Evolutionary conservation across 2,113 vertebrate genomes (phyloP).

Genomic region (Apteryx mantelli): DNA sequence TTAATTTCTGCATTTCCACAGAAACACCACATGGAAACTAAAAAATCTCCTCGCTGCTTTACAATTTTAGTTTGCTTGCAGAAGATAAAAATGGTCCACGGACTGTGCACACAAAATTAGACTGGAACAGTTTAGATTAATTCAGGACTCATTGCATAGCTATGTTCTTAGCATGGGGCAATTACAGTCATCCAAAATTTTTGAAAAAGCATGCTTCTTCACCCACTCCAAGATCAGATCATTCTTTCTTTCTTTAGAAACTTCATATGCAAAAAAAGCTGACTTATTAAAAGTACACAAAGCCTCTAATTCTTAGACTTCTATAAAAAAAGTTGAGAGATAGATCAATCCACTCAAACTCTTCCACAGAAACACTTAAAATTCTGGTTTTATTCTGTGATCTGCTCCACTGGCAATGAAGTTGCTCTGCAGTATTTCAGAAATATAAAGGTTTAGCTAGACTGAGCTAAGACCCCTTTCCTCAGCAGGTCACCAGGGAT

Average conservation of each 20-base stretch:
- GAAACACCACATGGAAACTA: neutral
- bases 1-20: neutral
- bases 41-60: neutral
- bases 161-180: neutral
- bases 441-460: neutral
- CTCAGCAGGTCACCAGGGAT: neutral
- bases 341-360: neutral
- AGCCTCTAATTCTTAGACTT: slow-evolving; percentile 1
- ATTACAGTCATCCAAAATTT: neutral
- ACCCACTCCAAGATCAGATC: neutral
- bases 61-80: neutral
- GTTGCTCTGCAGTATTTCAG: neutral
- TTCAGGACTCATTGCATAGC: neutral
- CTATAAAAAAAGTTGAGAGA: neutral
- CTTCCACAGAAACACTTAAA: neutral
- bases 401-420: neutral
- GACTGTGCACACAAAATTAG: neutral
- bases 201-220: neutral
- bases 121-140: neutral
- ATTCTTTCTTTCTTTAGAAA: neutral
- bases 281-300: neutral
- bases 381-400: neutral
- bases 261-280: neutral
- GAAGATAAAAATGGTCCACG: neutral
- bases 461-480: neutral